These are phyloP conservation scores for Sphecodes monilicornis DNA, from an alignment of 2,888 invertebrate species.

Conservation along the genomic window DNA sequence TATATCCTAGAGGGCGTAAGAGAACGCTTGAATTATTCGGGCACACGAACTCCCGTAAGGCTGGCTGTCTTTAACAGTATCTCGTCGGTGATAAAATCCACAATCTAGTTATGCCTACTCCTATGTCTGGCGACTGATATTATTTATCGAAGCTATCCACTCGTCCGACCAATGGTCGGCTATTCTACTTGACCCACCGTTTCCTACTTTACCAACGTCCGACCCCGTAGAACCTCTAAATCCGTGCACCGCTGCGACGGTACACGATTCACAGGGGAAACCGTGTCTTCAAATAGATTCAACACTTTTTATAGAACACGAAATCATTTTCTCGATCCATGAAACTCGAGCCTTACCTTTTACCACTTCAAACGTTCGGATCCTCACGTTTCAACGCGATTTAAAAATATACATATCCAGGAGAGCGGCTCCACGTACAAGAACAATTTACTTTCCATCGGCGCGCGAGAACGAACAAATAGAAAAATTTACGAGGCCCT, in stretches of 20 bases:
- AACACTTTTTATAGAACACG: constrained; percentile 22
- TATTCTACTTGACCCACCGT: constrained; percentile 49
- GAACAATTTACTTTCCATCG: background rate
- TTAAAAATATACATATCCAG: background rate
- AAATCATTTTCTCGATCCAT: background rate
- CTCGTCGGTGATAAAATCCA: no score
- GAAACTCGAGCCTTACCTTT: background rate
- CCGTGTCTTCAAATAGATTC: constrained; percentile 19
- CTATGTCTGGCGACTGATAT: background rate
- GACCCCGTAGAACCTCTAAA: background rate
- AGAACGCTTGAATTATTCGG: no score
- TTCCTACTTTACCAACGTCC: constrained; percentile 30
- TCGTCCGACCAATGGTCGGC: constrained; percentile 44
- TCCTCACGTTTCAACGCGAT: background rate
- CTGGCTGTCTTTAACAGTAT: no score
- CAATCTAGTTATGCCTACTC: background rate
- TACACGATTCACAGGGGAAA: background rate
- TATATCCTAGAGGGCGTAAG: no score
- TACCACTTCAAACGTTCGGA: background rate
- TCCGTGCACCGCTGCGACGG: background rate
- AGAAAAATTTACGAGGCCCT: background rate
- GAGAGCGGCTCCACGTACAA: background rate
- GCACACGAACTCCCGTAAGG: no score
- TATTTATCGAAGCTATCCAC: constrained; percentile 39
- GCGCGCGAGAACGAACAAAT: background rate